These are phyloP conservation scores for Puntigrus tetrazona DNA, from an alignment of 2,113 vertebrate genomes.

Conservation along the genomic window DNA sequence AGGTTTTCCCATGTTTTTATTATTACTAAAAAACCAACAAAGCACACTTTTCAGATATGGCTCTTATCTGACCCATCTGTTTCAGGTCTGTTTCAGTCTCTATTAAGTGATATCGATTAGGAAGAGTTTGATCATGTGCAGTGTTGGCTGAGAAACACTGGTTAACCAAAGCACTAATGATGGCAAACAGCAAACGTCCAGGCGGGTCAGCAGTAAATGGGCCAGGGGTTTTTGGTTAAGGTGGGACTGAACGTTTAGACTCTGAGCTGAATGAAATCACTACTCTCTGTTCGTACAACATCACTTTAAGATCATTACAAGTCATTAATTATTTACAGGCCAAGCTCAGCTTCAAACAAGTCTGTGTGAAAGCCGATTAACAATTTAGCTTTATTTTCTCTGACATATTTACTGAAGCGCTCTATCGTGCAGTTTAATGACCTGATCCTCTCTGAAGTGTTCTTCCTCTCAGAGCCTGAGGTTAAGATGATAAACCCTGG, in stretches of 20 bases:
- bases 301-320: slow-evolving; percentile 8
- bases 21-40: no score
- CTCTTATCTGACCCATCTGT: background rate
- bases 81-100: background rate
- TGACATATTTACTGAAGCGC: background rate
- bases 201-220: no score
- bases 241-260: background rate
- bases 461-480: slow-evolving; percentile 31
- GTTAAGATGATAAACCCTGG: background rate
- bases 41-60: background rate
- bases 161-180: no score
- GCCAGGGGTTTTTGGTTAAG: background rate
- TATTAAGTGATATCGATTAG: no score
- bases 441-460: slow-evolving; percentile 59
- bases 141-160: background rate
- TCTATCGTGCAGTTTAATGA: slow-evolving; percentile 47
- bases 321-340: slow-evolving; percentile 21
- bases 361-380: slow-evolving; percentile 39
- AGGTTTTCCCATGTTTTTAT: no score
- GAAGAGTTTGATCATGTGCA: no score
- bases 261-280: background rate
- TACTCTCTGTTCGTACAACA: background rate
- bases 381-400: slow-evolving; percentile 43
- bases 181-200: background rate
- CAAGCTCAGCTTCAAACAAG: background rate